Percentiles rank a stretch among this genome's conserved stretches.
Conservation (phyloP, 2,113 vertebrate genomes). For the Capra hircus region DNA sequence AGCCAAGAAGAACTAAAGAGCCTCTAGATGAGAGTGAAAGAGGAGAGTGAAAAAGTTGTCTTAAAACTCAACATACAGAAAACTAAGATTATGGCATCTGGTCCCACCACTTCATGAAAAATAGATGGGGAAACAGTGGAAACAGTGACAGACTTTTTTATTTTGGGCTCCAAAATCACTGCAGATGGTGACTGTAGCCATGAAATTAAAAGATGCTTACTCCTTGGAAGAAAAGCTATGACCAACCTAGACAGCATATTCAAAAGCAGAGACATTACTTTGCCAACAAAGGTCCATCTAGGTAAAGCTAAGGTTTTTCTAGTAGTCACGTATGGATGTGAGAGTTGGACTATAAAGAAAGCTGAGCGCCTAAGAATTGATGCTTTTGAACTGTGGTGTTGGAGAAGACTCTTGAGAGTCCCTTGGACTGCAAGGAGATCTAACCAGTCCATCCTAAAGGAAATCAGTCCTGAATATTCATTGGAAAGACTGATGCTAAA, state of each 20-base stretch:
- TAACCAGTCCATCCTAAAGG: not conserved
- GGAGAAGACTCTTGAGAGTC: not conserved
- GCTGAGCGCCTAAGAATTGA: accelerated
- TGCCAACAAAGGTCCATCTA: not conserved
- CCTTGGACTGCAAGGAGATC: not conserved
- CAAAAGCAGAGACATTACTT: not conserved
- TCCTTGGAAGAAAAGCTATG: not conserved
- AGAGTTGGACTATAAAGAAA: not conserved
- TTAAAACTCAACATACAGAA: not conserved
- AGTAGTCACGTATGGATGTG: not conserved
- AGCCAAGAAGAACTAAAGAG: not conserved
- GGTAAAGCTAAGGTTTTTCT: not conserved
- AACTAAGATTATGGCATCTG: not conserved
- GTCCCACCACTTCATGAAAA: not conserved
- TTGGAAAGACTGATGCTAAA: not conserved
- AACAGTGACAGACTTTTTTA: not conserved
- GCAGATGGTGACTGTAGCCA: not conserved
- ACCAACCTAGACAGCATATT: not conserved
- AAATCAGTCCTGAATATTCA: not conserved
- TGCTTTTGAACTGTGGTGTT: not conserved
- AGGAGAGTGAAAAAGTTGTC: not conserved
- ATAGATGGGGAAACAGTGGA: not conserved
- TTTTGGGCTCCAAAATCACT: not conserved
- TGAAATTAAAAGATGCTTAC: not conserved
- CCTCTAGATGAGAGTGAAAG: not conserved